phyloP scores from a whole-genome alignment of 2,113 vertebrate genomes.

The Cercocebus atys region DNA sequence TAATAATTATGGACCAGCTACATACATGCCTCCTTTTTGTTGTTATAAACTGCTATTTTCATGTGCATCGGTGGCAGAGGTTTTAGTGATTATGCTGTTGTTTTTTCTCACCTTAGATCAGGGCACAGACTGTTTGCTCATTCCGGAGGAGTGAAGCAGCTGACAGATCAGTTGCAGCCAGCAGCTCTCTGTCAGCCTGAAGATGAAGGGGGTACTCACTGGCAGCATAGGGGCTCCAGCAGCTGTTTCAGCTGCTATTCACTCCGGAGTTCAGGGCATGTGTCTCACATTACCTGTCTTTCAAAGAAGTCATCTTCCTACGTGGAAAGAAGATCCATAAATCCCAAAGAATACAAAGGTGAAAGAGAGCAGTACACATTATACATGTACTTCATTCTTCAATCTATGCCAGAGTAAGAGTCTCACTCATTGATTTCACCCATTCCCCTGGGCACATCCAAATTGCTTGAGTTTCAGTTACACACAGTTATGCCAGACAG shows the following conservation, averaged over 20 bases:
- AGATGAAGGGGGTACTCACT: not conserved
- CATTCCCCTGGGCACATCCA: not conserved
- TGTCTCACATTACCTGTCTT: conserved; percentile 48
- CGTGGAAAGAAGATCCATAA: not conserved
- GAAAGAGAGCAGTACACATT: not conserved
- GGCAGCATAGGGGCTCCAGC: not conserved
- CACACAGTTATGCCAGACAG: not conserved
- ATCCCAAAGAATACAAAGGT: conserved; percentile 9
- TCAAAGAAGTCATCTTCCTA: conserved; percentile 50
- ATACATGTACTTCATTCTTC: conserved; percentile 20
- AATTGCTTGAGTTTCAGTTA: not conserved
- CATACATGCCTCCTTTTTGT: not conserved
- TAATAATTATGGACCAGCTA: not conserved
- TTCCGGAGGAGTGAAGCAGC: not conserved
- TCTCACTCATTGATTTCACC: not conserved
- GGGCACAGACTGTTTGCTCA: not conserved
- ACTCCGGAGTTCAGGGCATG: conserved; percentile 5
- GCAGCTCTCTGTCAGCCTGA: not conserved
- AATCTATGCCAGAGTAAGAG: not conserved
- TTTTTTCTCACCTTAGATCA: not conserved
- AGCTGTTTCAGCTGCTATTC: not conserved
- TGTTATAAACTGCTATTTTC: not conserved
- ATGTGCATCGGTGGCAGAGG: not conserved
- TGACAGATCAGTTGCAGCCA: not conserved
- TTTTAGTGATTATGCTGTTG: not conserved